A percentile compares a stretch with the other conserved stretches of the same genome.
These are phyloP conservation scores for Pseudolaguvia tuberculata DNA, from an alignment of 2,113 vertebrate genomes.

Conservation along the genomic window DNA sequence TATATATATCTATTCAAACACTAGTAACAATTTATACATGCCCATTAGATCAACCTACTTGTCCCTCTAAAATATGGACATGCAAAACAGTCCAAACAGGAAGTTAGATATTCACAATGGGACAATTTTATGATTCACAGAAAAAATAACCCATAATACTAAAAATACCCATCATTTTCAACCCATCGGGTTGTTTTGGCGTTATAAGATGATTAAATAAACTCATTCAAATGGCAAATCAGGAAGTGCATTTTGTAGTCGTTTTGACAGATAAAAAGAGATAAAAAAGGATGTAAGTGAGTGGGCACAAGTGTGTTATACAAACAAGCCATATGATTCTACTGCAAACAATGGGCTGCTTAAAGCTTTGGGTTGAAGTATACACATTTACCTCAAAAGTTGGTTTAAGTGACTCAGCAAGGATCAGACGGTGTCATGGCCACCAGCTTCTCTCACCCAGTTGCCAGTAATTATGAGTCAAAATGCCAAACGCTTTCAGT, in stretches of 20 bases:
- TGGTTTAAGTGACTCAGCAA: slow-evolving; percentile 66
- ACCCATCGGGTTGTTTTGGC: background rate
- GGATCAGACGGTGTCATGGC: slow-evolving; percentile 57
- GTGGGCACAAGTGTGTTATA: background rate
- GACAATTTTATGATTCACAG: too few relatives aligned
- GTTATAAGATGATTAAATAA: background rate
- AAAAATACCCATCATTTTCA: background rate
- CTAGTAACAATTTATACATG: too few relatives aligned
- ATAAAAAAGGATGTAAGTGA: background rate
- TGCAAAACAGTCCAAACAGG: too few relatives aligned
- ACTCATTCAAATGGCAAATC: background rate
- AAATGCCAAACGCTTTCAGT: slow-evolving; percentile 67
- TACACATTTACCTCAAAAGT: slow-evolving; percentile 61
- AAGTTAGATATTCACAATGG: too few relatives aligned
- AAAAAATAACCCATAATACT: background rate
- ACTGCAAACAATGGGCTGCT: slow-evolving; percentile 49
- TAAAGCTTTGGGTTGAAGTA: slow-evolving; percentile 49
- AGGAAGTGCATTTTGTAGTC: background rate
- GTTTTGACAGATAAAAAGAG: background rate
- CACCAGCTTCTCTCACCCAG: slow-evolving; percentile 44
- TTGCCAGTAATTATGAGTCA: slow-evolving; percentile 63
- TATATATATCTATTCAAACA: too few relatives aligned
- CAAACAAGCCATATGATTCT: background rate
- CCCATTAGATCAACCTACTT: too few relatives aligned
- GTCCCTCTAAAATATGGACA: too few relatives aligned